phyloP scores from a whole-genome alignment of 53 echinoderm and acorn worm genomes.

The Glandiceps talaboti region DNA sequence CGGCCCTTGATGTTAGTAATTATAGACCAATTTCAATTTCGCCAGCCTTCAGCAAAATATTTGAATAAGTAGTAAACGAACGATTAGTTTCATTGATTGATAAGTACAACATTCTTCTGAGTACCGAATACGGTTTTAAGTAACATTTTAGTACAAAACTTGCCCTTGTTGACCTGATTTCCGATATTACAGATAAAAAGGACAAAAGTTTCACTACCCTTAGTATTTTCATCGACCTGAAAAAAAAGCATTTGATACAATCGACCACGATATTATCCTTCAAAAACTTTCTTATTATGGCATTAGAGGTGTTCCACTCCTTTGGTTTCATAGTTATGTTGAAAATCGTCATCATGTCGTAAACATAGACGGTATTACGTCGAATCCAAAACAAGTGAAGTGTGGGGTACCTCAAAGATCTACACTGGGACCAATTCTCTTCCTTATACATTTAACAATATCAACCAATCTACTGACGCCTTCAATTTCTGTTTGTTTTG shows the following conservation, averaged over 20 bases:
- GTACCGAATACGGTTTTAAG: slow-evolving; percentile 2
- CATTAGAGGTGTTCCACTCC: background rate
- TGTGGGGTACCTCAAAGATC: slow-evolving; percentile 23
- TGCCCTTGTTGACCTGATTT: background rate
- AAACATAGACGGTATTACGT: background rate
- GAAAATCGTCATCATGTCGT: background rate
- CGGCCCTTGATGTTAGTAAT: background rate
- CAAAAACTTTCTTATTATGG: slow-evolving; percentile 6
- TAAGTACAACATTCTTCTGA: background rate
- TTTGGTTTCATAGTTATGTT: slow-evolving; percentile 15
- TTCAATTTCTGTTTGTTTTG: slow-evolving; percentile 3
- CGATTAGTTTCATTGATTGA: background rate
- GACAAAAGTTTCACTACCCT: background rate
- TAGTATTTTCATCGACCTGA: background rate
- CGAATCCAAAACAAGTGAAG: background rate
- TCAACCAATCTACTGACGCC: background rate
- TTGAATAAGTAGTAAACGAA: background rate
- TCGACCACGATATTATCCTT: slow-evolving; percentile 1
- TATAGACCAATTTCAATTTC: slow-evolving; percentile 2
- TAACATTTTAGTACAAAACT: background rate
- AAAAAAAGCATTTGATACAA: slow-evolving; percentile 7
- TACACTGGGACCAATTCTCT: slow-evolving; percentile 18
- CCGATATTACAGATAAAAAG: background rate
- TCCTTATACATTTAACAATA: slow-evolving; percentile 19
- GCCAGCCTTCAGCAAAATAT: background rate